These are phyloP conservation scores for Pelvicachromis taeniatus DNA, from an alignment of 2,113 vertebrate species.

Conservation along the genomic window DNA sequence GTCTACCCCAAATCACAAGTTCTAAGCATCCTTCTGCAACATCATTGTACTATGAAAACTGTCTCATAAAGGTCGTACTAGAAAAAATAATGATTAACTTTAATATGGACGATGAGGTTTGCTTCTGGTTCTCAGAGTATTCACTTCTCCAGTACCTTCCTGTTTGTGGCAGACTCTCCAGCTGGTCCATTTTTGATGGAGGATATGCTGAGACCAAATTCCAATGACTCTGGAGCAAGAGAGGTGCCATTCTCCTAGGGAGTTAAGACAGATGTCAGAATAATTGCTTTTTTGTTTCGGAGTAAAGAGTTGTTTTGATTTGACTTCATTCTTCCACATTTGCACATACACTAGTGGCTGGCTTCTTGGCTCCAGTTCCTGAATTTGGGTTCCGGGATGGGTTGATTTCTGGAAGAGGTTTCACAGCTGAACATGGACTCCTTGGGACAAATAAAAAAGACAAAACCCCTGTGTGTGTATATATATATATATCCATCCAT, in stretches of 20 bases:
- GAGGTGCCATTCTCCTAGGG: conserved; percentile 66
- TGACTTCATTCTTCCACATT: background rate
- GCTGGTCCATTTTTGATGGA: conserved; percentile 62
- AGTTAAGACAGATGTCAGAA: background rate
- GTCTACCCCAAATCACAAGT: background rate
- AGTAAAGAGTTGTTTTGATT: background rate
- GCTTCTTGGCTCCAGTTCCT: conserved; percentile 54
- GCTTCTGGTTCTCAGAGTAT: background rate
- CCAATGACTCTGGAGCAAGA: conserved; percentile 50
- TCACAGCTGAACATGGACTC: conserved; percentile 56
- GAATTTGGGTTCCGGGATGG: conserved; percentile 51
- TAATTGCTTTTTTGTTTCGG: background rate
- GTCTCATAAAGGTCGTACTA: background rate
- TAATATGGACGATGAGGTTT: background rate
- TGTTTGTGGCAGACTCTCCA: conserved; percentile 52
- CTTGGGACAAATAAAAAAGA: conserved; percentile 49
- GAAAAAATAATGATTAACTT: background rate
- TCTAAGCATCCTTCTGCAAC: background rate
- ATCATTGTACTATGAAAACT: background rate
- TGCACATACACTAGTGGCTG: conserved; percentile 40
- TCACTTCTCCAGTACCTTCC: conserved; percentile 65
- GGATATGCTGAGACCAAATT: conserved; percentile 84
- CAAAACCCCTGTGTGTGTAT: too few species aligned
- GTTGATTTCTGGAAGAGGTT: conserved; percentile 78
- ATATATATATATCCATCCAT: too few species aligned